These are phyloP conservation scores for Euphydryas editha DNA, from an alignment of 2,888 invertebrate species.

Conservation along the genomic window DNA sequence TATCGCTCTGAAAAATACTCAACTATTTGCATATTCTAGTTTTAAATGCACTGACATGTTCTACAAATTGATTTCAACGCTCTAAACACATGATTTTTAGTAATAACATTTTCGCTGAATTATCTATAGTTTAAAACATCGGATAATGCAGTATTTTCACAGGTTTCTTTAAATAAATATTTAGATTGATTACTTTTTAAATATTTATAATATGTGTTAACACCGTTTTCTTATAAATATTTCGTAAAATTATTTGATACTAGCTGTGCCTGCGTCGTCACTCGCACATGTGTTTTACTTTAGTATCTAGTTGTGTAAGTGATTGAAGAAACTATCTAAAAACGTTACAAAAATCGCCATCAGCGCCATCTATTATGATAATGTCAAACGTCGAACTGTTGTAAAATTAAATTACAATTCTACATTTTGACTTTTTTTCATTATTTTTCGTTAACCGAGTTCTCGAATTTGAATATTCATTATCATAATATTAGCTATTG, in stretches of 20 bases:
- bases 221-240: neutral
- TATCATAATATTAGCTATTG: too few relatives aligned
- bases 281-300: too few relatives aligned
- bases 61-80: conserved; percentile 18
- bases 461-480: too few relatives aligned
- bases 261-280: too few relatives aligned
- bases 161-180: conserved; percentile 10
- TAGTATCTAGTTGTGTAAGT: too few relatives aligned
- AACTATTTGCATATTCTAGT: neutral
- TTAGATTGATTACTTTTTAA: neutral
- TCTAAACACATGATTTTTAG: conserved; percentile 7
- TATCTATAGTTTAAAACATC: conserved; percentile 10
- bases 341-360: too few relatives aligned
- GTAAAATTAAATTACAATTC: too few relatives aligned
- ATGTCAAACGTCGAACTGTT: too few relatives aligned
- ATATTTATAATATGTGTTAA: conserved; percentile 14
- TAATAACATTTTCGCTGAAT: conserved; percentile 17
- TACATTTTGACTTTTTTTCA: too few relatives aligned
- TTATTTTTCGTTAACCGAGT: too few relatives aligned
- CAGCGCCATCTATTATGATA: too few relatives aligned
- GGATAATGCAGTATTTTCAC: conserved; percentile 13
- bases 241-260: neutral
- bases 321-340: too few relatives aligned
- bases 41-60: neutral
- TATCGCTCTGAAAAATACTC: neutral